Conservation (phyloP, 1,140 invertebrate species). For the Ridgeia piscesae region DNA sequence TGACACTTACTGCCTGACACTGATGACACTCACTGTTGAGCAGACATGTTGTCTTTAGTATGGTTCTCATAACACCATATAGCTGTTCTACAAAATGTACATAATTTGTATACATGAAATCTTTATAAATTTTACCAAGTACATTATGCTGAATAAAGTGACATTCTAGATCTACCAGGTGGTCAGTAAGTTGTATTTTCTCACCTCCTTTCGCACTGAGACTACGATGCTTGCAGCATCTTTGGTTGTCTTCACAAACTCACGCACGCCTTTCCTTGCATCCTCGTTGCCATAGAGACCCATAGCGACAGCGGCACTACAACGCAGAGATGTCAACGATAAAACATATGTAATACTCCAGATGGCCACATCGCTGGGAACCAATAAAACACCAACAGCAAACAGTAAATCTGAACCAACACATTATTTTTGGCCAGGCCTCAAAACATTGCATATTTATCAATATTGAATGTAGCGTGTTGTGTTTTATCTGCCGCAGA, state of each 20-base stretch:
- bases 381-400: no score
- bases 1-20: no score
- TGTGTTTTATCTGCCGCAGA: not conserved
- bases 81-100: no score
- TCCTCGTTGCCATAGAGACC: conserved; percentile 92
- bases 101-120: no score
- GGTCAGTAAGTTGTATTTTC: not conserved
- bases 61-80: no score
- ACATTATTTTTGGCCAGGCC: not conserved
- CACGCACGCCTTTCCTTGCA: conserved; percentile 82
- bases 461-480: not conserved
- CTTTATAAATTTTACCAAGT: no score
- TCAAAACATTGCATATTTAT: not conserved
- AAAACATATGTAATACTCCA: not conserved
- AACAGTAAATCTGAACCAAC: not conserved
- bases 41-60: no score
- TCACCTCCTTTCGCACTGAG: not conserved
- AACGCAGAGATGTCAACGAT: conserved; percentile 25
- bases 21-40: no score
- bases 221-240: conserved; percentile 35
- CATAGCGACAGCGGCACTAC: conserved; percentile 62
- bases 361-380: not conserved
- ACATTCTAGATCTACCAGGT: no score
- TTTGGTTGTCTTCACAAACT: conserved; percentile 75
- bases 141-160: no score